Percentiles rank a stretch among this genome's conserved stretches.
These are phyloP conservation scores for Spialia ferax DNA, from an alignment of 2,888 invertebrate genomes.

Conservation along the genomic window DNA sequence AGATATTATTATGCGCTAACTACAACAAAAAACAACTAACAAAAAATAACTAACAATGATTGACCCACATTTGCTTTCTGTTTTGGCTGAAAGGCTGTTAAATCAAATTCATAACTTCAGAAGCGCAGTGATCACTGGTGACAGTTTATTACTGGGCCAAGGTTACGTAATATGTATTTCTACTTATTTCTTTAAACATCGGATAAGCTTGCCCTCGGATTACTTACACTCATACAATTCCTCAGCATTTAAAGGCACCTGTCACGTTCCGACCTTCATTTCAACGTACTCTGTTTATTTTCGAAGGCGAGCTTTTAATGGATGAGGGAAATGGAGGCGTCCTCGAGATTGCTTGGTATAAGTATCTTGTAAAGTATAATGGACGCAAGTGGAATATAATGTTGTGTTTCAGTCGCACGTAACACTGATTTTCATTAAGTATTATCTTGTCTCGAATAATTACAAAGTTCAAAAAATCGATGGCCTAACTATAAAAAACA, in stretches of 20 bases:
- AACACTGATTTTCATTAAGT: neutral
- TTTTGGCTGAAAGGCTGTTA: conserved; percentile 27
- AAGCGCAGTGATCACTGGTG: conserved; percentile 35
- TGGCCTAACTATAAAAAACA: neutral
- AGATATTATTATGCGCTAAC: too few relatives aligned
- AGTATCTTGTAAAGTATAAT: conserved; percentile 32
- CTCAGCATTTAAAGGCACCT: conserved; percentile 63
- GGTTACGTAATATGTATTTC: conserved; percentile 75
- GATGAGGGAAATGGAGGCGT: conserved; percentile 32
- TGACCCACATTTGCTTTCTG: conserved; percentile 9
- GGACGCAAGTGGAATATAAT: conserved; percentile 12
- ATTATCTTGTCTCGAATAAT: neutral
- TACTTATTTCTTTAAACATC: conserved; percentile 67
- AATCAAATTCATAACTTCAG: conserved; percentile 30
- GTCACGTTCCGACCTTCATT: conserved; percentile 50
- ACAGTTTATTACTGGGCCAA: conserved; percentile 43
- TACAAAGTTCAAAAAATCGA: neutral
- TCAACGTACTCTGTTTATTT: conserved; percentile 47
- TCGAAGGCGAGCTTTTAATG: conserved; percentile 39
- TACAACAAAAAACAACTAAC: too few relatives aligned
- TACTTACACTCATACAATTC: conserved; percentile 58
- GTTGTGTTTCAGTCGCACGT: neutral
- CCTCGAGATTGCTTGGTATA: conserved; percentile 20
- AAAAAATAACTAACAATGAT: neutral
- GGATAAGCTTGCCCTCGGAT: conserved; percentile 62